phyloP scores from a whole-genome alignment of 1,140 invertebrate species.

The Carposina sasakii region DNA sequence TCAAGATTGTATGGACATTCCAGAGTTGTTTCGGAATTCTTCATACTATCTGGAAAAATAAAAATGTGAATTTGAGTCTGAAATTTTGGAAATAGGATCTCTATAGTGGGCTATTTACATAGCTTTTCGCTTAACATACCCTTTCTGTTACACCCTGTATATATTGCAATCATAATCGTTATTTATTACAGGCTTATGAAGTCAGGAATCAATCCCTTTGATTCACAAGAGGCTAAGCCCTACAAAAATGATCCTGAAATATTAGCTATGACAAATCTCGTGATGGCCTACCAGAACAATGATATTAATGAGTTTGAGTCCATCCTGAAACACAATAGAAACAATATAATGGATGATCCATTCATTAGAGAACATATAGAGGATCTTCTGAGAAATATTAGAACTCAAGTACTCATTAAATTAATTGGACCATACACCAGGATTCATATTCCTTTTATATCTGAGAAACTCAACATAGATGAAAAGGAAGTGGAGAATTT shows the following conservation, averaged over 20 bases:
- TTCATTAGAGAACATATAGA: constrained; percentile 99
- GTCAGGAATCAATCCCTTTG: constrained; percentile 99
- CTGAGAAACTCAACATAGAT: constrained; percentile 97
- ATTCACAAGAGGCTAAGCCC: constrained; percentile 99
- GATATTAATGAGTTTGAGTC: constrained; percentile 99
- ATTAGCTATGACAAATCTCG: constrained; percentile 99
- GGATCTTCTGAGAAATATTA: constrained; percentile 96
- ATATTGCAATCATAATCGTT: constrained; percentile 5
- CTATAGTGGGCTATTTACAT: too few species aligned
- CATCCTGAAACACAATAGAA: constrained; percentile 95
- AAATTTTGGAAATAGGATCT: too few species aligned
- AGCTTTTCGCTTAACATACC: too few species aligned
- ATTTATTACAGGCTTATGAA: constrained; percentile 89
- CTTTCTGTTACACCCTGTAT: too few species aligned
- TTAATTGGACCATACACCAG: constrained; percentile 98
- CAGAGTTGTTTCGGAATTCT: too few species aligned
- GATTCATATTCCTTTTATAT: constrained; percentile 98
- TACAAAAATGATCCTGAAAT: constrained; percentile 99
- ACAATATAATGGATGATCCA: constrained; percentile 99
- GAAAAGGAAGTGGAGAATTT: constrained; percentile 96
- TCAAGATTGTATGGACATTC: too few species aligned
- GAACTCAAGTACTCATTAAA: constrained; percentile 98
- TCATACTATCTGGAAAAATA: too few species aligned
- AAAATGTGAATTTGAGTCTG: too few species aligned
- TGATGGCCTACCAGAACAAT: constrained; percentile 99